phyloP scores from a whole-genome alignment of 2,888 invertebrate species.

The Leucophenga maculata region DNA sequence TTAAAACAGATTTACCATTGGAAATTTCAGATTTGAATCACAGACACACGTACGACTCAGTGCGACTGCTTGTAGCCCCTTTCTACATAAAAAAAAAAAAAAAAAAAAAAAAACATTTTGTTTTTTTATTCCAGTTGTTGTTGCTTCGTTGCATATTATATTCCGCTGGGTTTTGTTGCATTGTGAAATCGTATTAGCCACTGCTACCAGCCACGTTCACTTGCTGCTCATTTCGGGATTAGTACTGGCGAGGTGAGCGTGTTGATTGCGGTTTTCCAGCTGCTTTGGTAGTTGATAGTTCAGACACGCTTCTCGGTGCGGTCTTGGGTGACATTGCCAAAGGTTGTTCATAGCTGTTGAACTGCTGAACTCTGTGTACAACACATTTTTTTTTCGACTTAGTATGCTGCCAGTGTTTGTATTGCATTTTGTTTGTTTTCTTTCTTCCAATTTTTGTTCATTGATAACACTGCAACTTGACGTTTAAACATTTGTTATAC shows the following conservation, averaged over 20 bases:
- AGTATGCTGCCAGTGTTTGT: neutral
- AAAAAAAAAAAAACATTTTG: too few relatives aligned
- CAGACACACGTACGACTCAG: too few relatives aligned
- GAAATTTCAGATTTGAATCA: too few relatives aligned
- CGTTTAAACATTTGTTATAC: conserved; percentile 1
- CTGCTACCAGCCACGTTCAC: neutral
- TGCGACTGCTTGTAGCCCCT: too few relatives aligned
- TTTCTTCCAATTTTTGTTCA: neutral
- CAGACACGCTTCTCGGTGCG: neutral
- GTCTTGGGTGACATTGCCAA: neutral
- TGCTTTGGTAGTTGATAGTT: neutral
- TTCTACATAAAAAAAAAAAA: too few relatives aligned
- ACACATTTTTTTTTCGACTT: neutral
- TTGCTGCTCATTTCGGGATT: neutral
- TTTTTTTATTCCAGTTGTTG: neutral
- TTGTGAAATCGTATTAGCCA: conserved; percentile 5
- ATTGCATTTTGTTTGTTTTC: neutral
- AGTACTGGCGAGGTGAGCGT: neutral
- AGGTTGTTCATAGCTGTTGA: neutral
- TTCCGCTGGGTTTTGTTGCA: conserved; percentile 10
- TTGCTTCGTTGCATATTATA: neutral
- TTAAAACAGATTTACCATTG: too few relatives aligned
- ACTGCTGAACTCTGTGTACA: neutral
- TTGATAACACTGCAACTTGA: neutral
- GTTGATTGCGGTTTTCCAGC: neutral